phyloP scores from a whole-genome alignment of 2,888 invertebrate species.

The Saturnia japonica region DNA sequence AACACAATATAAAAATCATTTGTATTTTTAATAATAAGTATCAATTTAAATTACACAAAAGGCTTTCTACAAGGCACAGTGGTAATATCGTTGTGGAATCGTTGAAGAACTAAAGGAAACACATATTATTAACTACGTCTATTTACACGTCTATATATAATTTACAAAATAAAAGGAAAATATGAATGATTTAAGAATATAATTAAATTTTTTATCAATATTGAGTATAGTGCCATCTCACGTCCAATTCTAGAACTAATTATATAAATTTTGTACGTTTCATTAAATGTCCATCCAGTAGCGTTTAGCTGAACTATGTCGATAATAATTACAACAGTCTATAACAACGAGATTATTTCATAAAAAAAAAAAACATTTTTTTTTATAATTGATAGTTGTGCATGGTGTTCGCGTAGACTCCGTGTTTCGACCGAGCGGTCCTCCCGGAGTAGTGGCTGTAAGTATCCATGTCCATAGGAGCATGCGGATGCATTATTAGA shows the following conservation, averaged over 20 bases:
- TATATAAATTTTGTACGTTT: not conserved
- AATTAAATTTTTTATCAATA: not conserved
- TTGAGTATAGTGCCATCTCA: not conserved
- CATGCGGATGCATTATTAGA: conserved; percentile 87
- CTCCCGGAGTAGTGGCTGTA: conserved; percentile 91
- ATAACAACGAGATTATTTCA: not conserved
- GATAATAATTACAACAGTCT: not conserved
- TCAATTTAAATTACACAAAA: conserved; percentile 26
- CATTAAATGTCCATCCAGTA: not conserved
- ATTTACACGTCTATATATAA: conserved; percentile 34
- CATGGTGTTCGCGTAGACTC: conserved; percentile 85
- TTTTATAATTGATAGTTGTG: conserved; percentile 86
- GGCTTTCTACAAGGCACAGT: conserved; percentile 44
- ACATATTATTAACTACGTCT: conserved; percentile 26
- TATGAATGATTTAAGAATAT: not conserved
- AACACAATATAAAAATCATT: conserved; percentile 17
- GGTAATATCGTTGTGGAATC: conserved; percentile 7
- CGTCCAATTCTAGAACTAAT: not conserved
- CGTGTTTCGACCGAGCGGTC: conserved; percentile 84
- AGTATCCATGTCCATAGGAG: conserved; percentile 85
- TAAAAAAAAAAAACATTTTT: not conserved
- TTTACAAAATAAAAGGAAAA: not conserved
- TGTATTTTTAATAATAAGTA: conserved; percentile 36
- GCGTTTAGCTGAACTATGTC: not conserved
- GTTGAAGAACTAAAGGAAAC: not conserved